Conservation (phyloP, 1,140 invertebrate species). For the Drosophila rhopaloa region DNA sequence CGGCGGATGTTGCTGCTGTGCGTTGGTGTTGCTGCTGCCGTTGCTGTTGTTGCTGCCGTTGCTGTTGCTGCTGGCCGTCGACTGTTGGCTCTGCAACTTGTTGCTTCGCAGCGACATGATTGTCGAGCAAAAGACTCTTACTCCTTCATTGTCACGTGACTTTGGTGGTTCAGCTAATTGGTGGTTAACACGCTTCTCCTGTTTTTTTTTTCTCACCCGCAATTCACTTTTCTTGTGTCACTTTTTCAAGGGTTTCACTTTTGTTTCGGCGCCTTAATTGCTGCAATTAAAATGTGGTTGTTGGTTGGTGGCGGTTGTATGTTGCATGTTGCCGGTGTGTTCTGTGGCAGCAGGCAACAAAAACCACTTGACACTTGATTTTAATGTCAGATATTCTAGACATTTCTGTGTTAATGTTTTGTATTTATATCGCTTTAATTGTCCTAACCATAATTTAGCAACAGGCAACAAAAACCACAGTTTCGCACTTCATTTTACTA, state of each 20-base stretch:
- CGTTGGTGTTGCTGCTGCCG: slow-evolving; percentile 34
- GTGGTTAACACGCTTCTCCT: slow-evolving; percentile 37
- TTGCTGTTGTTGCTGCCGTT: slow-evolving; percentile 27
- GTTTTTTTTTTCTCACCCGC: slow-evolving; percentile 18
- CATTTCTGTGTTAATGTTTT: background rate
- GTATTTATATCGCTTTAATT: background rate
- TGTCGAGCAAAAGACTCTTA: slow-evolving; percentile 5
- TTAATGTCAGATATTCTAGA: background rate
- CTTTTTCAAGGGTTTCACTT: slow-evolving; percentile 66
- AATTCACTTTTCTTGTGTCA: slow-evolving; percentile 61
- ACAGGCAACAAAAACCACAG: background rate
- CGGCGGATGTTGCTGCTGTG: slow-evolving; percentile 33
- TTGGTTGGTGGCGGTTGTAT: slow-evolving; percentile 19
- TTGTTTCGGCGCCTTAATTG: slow-evolving; percentile 57
- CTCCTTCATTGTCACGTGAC: slow-evolving; percentile 47
- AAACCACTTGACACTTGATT: slow-evolving; percentile 1
- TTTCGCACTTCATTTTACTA: background rate
- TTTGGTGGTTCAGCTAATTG: slow-evolving; percentile 46
- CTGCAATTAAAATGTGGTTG: slow-evolving; percentile 70
- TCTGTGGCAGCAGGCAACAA: slow-evolving; percentile 16
- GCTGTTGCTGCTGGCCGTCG: slow-evolving; percentile 50
- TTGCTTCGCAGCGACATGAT: slow-evolving; percentile 81
- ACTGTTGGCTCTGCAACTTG: slow-evolving; percentile 66
- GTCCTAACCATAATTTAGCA: background rate
- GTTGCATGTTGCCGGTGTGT: slow-evolving; percentile 27